These are phyloP conservation scores for Aphrophora alni DNA, from an alignment of 2,888 invertebrate genomes.

Conservation along the genomic window DNA sequence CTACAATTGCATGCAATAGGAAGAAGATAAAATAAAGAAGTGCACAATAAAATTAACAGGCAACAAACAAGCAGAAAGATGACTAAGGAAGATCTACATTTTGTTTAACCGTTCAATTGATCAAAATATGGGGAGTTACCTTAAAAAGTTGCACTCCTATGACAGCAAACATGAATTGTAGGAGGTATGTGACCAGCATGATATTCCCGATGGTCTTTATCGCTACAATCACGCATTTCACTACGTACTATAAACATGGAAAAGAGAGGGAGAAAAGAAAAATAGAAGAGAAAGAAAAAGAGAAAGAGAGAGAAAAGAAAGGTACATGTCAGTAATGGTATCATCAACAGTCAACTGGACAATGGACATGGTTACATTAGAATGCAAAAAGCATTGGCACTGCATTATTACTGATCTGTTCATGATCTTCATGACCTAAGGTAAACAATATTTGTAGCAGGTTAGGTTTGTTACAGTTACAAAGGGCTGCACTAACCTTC, in stretches of 20 bases:
- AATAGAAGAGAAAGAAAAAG: conserved; percentile 27
- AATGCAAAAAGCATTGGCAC: not conserved
- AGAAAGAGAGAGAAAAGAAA: conserved; percentile 32
- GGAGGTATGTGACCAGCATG: conserved; percentile 99
- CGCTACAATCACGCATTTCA: conserved; percentile 99
- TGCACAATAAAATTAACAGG: not conserved
- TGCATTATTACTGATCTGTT: not conserved
- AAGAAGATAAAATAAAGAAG: not conserved
- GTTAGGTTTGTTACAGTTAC: not conserved
- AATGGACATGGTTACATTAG: conserved; percentile 16
- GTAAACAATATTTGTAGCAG: no score
- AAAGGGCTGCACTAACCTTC: conserved; percentile 6
- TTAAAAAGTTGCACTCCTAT: conserved; percentile 99
- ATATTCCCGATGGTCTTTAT: conserved; percentile 99
- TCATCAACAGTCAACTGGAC: not conserved
- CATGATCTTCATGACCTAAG: not conserved
- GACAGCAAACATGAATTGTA: conserved; percentile 99
- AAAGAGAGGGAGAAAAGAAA: conserved; percentile 51
- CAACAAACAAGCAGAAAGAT: not conserved
- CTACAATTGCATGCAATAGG: not conserved
- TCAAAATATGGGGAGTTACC: conserved; percentile 66
- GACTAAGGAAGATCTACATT: conserved; percentile 7
- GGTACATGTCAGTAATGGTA: conserved; percentile 31
- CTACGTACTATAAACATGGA: conserved; percentile 86
- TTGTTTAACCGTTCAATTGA: not conserved